Conservation (phyloP, 1,140 invertebrate species). For the Sycophaga agraensis region DNA sequence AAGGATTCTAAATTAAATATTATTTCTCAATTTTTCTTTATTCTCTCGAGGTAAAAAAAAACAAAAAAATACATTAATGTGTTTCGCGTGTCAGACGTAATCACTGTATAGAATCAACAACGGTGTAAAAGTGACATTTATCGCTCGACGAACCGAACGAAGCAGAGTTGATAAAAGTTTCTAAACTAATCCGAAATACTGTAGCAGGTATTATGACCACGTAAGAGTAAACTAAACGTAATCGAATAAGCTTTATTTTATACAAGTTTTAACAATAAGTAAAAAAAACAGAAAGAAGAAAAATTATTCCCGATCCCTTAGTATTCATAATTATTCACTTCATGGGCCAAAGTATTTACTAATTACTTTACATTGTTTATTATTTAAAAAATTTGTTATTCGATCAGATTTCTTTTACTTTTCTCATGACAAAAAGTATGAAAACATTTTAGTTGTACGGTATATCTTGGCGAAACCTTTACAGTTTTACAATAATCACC, state of each 20-base stretch:
- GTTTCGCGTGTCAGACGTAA: constrained; percentile 13
- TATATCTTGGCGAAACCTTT: too few relatives aligned
- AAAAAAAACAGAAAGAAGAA: constrained; percentile 23
- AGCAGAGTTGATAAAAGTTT: constrained; percentile 37
- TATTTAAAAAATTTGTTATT: constrained; percentile 20
- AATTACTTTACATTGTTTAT: constrained; percentile 15
- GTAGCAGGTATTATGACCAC: constrained; percentile 56
- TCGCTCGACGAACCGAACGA: constrained; percentile 18
- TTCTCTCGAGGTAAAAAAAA: constrained; percentile 26
- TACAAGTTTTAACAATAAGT: constrained; percentile 34
- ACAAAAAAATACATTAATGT: constrained; percentile 13
- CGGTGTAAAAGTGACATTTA: constrained; percentile 19
- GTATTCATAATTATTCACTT: constrained; percentile 19
- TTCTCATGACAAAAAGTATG: constrained; percentile 19
- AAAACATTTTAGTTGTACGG: too few relatives aligned
- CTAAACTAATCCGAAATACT: constrained; percentile 58
- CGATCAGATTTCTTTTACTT: constrained; percentile 9
- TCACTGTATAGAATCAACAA: constrained; percentile 24
- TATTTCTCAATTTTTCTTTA: constrained; percentile 5
- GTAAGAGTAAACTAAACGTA: constrained; percentile 50
- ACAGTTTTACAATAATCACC: too few relatives aligned
- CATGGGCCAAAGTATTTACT: constrained; percentile 8
- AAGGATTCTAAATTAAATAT: constrained; percentile 22
- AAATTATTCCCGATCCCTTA: constrained; percentile 25
- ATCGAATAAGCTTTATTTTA: constrained; percentile 51